Evolutionary conservation across 2,888 invertebrate species (phyloP), one percentile per base, ranked within the genome.

Genomic region (Clusia tigrina): DNA sequence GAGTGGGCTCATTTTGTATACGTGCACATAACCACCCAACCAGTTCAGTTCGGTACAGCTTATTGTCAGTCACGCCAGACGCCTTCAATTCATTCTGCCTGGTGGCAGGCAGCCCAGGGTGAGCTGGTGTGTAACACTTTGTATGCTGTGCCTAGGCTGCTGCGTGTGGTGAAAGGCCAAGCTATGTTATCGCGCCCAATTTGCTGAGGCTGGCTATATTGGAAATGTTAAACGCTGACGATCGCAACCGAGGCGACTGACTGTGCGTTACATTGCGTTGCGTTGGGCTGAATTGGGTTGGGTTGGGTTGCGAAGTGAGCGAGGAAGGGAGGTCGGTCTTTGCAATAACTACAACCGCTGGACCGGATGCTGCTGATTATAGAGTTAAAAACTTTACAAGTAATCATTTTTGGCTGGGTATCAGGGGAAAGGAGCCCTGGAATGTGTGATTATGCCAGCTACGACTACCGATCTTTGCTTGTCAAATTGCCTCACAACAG

Each of bases 121-220:
- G 42, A 42, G n/a, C 42, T 42, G n/a, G 42, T 42, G n/a, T 42
- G 42, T 17, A 12, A n/a, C 42, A 3, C 3, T 3, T 17, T 42
- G n/a, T 15, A 42, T 42, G 42, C 42, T 5, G 9, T 42, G 9
- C n/a, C n/a, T n/a, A n/a, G 42, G n/a, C 15, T 9, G 42, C n/a
- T 42, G 42, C 6, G 42, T 42, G 42, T 17, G 42, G 42, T 42
- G 42, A 42, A 42, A 42, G 42, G 42, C 42, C 42, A 42, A 15
- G 42, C n/a, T 17, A 42, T 42, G 42, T 42, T 42, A 42, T 42
- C 42, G 6, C 42, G 42, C 42, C n/a, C 42, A n/a, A n/a, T n/a
- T n/a, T n/a, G 42, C 42, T 32, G n/a, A n/a, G 15, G 42, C 42
- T n/a, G n/a, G n/a, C n/a, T 3, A 42, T 42, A 42, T n/a, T 42